These are phyloP conservation scores for Cossypha caffra DNA, from an alignment of 2,797 vertebrate species.

Conservation along the genomic window DNA sequence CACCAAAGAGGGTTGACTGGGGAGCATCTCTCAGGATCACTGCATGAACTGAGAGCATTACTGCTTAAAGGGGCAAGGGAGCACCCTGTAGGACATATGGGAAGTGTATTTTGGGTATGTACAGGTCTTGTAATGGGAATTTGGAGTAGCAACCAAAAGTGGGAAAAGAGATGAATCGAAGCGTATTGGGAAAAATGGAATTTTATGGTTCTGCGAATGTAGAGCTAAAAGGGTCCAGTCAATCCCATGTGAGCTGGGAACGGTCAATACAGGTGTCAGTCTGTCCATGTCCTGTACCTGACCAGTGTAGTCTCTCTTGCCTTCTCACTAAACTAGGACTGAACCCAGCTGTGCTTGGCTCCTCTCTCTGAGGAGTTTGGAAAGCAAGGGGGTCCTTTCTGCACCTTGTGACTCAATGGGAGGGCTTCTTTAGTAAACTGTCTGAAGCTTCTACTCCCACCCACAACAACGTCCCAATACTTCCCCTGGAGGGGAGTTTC, in stretches of 20 bases:
- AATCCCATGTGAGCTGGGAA: not conserved
- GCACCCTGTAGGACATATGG: not conserved
- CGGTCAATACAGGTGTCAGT: not conserved
- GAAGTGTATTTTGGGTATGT: not conserved
- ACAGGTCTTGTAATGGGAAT: not conserved
- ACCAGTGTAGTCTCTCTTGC: not conserved
- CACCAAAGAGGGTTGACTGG: not conserved
- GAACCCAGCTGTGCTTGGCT: not conserved
- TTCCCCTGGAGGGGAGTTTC: not conserved
- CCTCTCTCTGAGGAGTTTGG: not conserved
- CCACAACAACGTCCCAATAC: accelerated
- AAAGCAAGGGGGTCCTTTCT: not conserved
- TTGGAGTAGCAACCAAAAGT: not conserved
- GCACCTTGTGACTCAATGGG: not conserved
- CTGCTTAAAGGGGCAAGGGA: not conserved
- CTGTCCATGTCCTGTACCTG: not conserved
- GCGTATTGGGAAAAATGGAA: not conserved
- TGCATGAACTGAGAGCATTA: accelerated
- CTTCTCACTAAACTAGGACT: not conserved
- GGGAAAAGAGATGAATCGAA: not conserved
- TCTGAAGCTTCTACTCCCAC: not conserved
- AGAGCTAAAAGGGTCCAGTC: not conserved
- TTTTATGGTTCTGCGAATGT: not conserved
- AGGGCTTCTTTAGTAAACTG: not conserved
- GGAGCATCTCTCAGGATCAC: not conserved